Conservation (phyloP, 2,888 invertebrate species). For the Zelleria hepariella region DNA sequence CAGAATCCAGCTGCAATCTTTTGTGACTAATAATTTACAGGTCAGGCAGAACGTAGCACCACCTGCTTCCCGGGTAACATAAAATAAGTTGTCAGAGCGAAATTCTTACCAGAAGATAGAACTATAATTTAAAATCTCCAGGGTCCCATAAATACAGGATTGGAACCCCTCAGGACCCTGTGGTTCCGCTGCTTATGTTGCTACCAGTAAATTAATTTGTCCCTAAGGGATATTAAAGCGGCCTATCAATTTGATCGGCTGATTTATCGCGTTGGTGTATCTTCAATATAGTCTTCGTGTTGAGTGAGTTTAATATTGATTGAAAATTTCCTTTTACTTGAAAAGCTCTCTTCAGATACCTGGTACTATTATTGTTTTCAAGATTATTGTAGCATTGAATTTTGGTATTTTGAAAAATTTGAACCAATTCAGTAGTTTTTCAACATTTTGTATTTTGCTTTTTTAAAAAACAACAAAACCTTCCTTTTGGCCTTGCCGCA, state of each 20-base stretch:
- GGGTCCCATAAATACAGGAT: constrained; percentile 40
- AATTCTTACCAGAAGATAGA: constrained; percentile 35
- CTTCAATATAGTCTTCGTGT: neutral
- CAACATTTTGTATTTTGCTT: too few species aligned
- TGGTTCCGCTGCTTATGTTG: constrained; percentile 34
- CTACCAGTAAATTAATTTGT: constrained; percentile 53
- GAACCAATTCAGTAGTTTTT: too few species aligned
- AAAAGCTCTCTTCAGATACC: too few species aligned
- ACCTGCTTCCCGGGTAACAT: neutral
- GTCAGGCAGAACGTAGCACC: neutral
- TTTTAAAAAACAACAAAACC: too few species aligned
- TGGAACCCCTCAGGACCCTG: constrained; percentile 38
- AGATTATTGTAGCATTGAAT: too few species aligned
- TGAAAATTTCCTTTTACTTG: neutral
- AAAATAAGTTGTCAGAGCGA: constrained; percentile 15
- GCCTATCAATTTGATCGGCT: constrained; percentile 28
- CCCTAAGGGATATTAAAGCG: constrained; percentile 22
- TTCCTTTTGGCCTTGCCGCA: too few species aligned
- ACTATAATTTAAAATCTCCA: constrained; percentile 40
- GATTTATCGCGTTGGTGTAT: neutral
- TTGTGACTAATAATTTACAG: too few species aligned
- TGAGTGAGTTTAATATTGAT: neutral
- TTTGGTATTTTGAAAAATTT: too few species aligned
- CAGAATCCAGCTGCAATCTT: too few species aligned
- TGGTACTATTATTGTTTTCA: too few species aligned